Base-by-base conservation (phyloP, 2,797 vertebrate species). In the Trematomus bernacchii region DNA sequence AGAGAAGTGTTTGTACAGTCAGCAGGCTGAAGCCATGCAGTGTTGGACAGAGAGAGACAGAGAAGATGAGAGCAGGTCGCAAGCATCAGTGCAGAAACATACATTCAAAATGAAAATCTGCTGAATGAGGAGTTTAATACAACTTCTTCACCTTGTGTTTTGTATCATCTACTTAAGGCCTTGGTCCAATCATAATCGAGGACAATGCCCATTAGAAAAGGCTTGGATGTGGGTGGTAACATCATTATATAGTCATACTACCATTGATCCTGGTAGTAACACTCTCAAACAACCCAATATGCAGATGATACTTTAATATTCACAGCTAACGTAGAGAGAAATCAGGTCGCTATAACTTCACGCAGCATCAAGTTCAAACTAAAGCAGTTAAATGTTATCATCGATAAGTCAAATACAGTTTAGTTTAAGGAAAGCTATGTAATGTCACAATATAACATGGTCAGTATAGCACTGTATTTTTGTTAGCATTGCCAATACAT, bases 1-100 rank as follows among this genome's bases (percentile, higher is more conserved):
- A 65, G 51, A 14, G 47, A 44, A 0, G 42, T 21, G 58, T 47
- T 57, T 70, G 66, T 64, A 58, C 74, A 55, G 81, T 81, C 64
- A 85, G 82, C 75, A 78, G 77, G 69, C 72, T 80, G 75, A 86
- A 88, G 85, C 85, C 83, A 90, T 86, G 89, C 82, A 81, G 82
- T 67, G 77, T 67, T 61, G 19, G 1, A 57, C 69, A 16, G 48
- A 66, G 30, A 63, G 37, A 27, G 27, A 27, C 4, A 27, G 4
- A 27, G 27, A 5, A 27, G 27, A 27, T 27, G 27, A 27, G 27
- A 27, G 63, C 53, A 70, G 50, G 55, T 71, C 47, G 42, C 42
- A 30, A 65, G 46, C 42, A 33, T 18, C 15, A 23, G 13, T 51
- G 66, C 0, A 4, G 44, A 19, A 40, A 66, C 14, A 16, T n/a